Evolutionary conservation across 2,797 vertebrate species (phyloP).

Genomic region (Acanthurus leucopareius): DNA sequence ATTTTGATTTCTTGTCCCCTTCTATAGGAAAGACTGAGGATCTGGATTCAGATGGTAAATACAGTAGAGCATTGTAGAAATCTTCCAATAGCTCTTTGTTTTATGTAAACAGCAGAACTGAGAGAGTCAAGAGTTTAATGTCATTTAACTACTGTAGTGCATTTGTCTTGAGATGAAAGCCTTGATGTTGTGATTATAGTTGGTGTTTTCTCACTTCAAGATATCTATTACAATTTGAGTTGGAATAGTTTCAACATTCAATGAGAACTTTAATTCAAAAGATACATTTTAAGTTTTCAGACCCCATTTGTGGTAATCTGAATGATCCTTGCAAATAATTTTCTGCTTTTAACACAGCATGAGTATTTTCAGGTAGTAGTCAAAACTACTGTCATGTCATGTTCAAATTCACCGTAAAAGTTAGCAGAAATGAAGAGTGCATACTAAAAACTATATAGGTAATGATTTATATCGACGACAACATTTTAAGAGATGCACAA

Average conservation of each 20-base stretch:
- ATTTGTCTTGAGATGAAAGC: background rate
- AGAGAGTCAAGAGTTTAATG: background rate
- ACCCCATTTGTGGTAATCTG: background rate
- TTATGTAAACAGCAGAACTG: background rate
- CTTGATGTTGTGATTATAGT: constrained; percentile 12
- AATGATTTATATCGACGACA: no score
- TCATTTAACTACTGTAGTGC: background rate
- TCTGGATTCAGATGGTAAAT: constrained; percentile 65
- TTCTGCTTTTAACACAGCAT: background rate
- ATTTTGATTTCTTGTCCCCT: constrained; percentile 23
- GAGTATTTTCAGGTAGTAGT: background rate
- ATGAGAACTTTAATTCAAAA: background rate
- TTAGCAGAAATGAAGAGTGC: no score
- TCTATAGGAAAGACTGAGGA: constrained; percentile 42
- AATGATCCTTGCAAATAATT: background rate
- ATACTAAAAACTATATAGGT: no score
- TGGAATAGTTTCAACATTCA: background rate
- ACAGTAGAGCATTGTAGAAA: constrained; percentile 10
- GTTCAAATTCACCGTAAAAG: background rate
- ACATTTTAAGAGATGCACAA: no score
- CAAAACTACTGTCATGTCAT: background rate
- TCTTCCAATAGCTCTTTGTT: background rate
- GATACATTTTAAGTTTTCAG: constrained; percentile 5
- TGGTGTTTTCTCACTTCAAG: constrained; percentile 33
- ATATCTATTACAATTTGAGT: constrained; percentile 1